These are phyloP conservation scores for Luehdorfia chinensis DNA, from an alignment of 1,140 invertebrate genomes.

Conservation along the genomic window DNA sequence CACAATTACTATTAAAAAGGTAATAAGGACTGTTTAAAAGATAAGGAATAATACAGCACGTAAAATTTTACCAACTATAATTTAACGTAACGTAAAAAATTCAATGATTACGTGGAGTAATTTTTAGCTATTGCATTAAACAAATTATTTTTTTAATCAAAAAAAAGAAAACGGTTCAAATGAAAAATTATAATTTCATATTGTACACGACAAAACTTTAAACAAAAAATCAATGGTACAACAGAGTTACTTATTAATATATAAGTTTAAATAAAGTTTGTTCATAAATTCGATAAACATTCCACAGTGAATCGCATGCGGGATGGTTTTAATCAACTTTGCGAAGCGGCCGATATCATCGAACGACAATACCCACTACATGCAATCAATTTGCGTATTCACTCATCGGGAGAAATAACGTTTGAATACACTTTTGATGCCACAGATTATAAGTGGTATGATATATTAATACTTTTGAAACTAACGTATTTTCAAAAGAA, in stretches of 20 bases:
- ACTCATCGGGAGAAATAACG: slow-evolving; percentile 37
- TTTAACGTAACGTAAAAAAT: too few species aligned
- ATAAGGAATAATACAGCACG: too few species aligned
- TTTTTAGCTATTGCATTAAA: too few species aligned
- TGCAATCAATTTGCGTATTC: slow-evolving; percentile 66
- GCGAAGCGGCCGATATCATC: slow-evolving; percentile 36
- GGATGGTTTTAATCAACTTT: slow-evolving; percentile 56
- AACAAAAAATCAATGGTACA: not conserved
- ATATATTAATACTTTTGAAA: slow-evolving; percentile 6
- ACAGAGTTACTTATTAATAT: not conserved
- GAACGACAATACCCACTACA: slow-evolving; percentile 46
- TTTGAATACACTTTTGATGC: slow-evolving; percentile 17
- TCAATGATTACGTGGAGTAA: too few species aligned
- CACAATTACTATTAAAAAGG: too few species aligned
- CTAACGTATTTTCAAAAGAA: too few species aligned
- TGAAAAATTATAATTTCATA: too few species aligned
- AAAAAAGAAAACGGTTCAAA: too few species aligned
- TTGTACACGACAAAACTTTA: not conserved
- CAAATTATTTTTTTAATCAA: too few species aligned
- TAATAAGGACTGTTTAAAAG: too few species aligned
- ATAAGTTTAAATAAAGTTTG: not conserved
- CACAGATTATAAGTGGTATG: slow-evolving; percentile 13
- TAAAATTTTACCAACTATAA: too few species aligned
- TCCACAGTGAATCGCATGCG: not conserved
- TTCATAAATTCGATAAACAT: slow-evolving; percentile 5